Conservation (phyloP, 2,797 vertebrate species). For the Coccyzus lansbergi region DNA sequence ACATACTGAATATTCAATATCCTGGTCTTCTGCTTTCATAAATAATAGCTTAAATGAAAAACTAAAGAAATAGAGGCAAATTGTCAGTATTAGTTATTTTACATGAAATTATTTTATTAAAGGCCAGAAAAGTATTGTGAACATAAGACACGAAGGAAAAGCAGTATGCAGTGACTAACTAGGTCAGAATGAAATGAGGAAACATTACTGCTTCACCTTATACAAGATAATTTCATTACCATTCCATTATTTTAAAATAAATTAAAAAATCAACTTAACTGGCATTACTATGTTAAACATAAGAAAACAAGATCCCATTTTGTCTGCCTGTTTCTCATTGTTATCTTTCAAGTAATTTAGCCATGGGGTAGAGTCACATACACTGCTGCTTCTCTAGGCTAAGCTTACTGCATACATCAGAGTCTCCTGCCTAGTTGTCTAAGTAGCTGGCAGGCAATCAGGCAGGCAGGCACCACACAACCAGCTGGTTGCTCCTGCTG, state of each 20-base stretch:
- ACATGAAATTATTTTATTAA: not conserved
- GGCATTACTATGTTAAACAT: not conserved
- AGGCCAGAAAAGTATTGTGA: not conserved
- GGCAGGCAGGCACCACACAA: not conserved
- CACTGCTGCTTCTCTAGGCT: not conserved
- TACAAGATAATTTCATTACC: not conserved
- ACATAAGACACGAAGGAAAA: not conserved
- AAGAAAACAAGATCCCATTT: not conserved
- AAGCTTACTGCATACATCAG: not conserved
- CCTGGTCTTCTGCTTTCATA: not conserved
- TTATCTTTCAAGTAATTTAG: not conserved
- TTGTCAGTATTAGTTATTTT: not conserved
- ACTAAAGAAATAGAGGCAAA: not conserved
- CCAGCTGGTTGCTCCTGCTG: not conserved
- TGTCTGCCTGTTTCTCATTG: not conserved
- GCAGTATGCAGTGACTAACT: not conserved
- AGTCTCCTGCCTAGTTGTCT: not conserved
- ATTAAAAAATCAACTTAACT: not conserved
- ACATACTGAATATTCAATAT: not conserved
- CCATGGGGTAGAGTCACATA: not conserved
- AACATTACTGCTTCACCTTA: not conserved
- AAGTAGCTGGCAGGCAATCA: not conserved
- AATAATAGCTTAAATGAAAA: not conserved
- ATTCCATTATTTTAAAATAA: not conserved
- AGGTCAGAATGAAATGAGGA: not conserved